These are phyloP conservation scores for Lophotriccus pileatus DNA, from an alignment of 2,797 vertebrate species.

Conservation along the genomic window DNA sequence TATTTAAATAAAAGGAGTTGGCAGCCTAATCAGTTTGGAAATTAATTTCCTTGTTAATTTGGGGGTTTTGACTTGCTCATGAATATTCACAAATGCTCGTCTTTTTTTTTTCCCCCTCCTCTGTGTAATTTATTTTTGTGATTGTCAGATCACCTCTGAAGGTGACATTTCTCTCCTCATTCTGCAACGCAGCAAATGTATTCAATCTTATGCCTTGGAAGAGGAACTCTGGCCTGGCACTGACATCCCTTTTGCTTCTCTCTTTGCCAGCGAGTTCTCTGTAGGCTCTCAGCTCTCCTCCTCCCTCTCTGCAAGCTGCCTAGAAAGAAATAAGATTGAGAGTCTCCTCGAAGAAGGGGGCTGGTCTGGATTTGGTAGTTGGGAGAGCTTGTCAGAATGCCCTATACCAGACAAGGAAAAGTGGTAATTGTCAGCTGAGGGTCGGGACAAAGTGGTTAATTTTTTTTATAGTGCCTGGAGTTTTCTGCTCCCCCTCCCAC, in stretches of 20 bases:
- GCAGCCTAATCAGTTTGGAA: conserved; percentile 68
- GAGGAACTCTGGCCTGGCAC: not conserved
- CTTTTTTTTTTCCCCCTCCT: not conserved
- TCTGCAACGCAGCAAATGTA: conserved; percentile 3
- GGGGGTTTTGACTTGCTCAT: conserved; percentile 60
- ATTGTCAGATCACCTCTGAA: conserved; percentile 68
- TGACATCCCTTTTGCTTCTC: not conserved
- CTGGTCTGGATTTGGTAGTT: not conserved
- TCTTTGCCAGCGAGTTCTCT: not conserved
- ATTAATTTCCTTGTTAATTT: conserved; percentile 72
- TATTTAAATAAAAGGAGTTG: conserved; percentile 68
- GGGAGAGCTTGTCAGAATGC: not conserved
- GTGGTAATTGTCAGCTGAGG: not conserved
- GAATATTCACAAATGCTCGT: conserved; percentile 64
- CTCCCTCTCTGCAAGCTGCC: not conserved
- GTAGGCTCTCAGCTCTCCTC: not conserved
- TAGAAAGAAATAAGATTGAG: not conserved
- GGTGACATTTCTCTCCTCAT: conserved; percentile 51
- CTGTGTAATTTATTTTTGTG: conserved; percentile 50
- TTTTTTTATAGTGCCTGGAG: not conserved
- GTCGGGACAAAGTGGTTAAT: not conserved
- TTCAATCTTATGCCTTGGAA: not conserved
- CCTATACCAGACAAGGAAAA: not conserved
- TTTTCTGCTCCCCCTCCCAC: not conserved
- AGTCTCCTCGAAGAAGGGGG: not conserved